These are phyloP conservation scores for Lagodon rhomboides DNA, from an alignment of 2,797 vertebrate genomes.

Conservation along the genomic window DNA sequence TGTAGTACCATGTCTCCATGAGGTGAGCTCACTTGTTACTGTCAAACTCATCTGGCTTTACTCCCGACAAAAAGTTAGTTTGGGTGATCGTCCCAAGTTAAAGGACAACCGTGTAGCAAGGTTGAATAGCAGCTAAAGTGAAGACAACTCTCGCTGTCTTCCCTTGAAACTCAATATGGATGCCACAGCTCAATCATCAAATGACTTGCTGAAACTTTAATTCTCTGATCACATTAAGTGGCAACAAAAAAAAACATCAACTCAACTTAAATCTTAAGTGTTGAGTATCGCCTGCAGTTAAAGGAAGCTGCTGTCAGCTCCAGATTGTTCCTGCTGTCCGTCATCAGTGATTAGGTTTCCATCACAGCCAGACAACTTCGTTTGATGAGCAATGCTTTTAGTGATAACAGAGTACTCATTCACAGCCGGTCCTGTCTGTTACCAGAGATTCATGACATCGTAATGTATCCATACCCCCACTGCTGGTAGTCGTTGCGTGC, in stretches of 20 bases:
- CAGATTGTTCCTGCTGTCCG: conserved; percentile 36
- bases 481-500: conserved; percentile 94
- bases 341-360: conserved; percentile 74
- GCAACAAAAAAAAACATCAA: conserved; percentile 55
- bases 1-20: background rate
- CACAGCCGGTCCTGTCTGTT: conserved; percentile 18
- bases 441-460: conserved; percentile 27
- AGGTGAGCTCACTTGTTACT: background rate
- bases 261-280: conserved; percentile 75
- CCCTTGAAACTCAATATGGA: conserved; percentile 73
- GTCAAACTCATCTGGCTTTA: background rate
- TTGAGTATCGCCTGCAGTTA: conserved; percentile 76
- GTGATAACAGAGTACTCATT: conserved; percentile 45
- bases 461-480: conserved; percentile 87
- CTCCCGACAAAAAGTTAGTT: background rate
- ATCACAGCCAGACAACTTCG: conserved; percentile 60
- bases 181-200: conserved; percentile 67
- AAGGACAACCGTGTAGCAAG: background rate
- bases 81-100: background rate
- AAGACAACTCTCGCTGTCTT: conserved; percentile 39
- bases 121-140: background rate
- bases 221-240: conserved; percentile 85
- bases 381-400: conserved; percentile 44
- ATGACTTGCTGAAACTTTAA: conserved; percentile 86
- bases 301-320: conserved; percentile 66